Evolutionary conservation across 1,140 invertebrate genomes (phyloP), one percentile per base, ranked within the genome.

Genomic region (Melipona quadrifasciata): DNA sequence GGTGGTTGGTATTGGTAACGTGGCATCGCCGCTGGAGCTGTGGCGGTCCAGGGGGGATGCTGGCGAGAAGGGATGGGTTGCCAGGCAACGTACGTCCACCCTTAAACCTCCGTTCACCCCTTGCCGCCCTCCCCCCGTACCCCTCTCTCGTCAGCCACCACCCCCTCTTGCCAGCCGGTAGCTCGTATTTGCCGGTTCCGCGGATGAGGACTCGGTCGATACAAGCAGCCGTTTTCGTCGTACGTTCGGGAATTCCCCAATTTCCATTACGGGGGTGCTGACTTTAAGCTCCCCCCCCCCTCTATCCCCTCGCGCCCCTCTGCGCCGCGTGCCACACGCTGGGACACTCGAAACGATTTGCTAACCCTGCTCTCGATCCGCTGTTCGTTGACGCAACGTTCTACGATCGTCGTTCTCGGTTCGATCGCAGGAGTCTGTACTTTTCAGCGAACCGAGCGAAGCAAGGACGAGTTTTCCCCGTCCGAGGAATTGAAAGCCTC

Each of bases 41-140:
- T 75, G 86, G 81, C 81, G 91, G 90, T 89, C 87, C 86, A 90
- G 82, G 86, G 84, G 88, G 89, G 92, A 92, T 93, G 90, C 90
- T 91, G 86, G 4, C 88, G 84, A 87, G 83, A 86, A 88, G 89
- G 86, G 90, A 85, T 21, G 91, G 87, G 94, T 95, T 94, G 94
- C 94, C 89, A 92, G 87, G 94, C 94, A 95, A 94, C 94, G 92
- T 92, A 89, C 94, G 92, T 94, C 93, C 92, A 94, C 94, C 94
- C 93, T 94, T 93, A 93, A 94, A 92, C 91, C 91, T 92, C 91
- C 90, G 91, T 90, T 92, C 92, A 92, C 91, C 89, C 90, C 80
- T 80, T 87, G 90, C 89, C 64, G 61, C 68, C 84, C 79, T 39
- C 39, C 80, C 79, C 53, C 31, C 31, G 31, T 1, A 39, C 55